Evolutionary conservation across 2,888 invertebrate genomes (phyloP).

Genomic region (Drosophila antonietae): DNA sequence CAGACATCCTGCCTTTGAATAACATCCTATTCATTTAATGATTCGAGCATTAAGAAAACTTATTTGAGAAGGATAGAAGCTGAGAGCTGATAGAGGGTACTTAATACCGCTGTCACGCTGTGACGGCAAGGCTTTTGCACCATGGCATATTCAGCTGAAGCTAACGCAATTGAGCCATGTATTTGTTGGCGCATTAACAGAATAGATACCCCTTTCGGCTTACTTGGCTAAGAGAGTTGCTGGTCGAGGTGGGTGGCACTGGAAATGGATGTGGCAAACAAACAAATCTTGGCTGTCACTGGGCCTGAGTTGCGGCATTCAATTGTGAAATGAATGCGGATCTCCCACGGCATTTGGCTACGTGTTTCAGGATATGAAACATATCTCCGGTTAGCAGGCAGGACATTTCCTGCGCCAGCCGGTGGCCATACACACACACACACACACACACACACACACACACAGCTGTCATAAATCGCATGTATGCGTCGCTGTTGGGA

Average conservation of each 20-base stretch:
- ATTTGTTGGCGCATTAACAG: slow-evolving; percentile 38
- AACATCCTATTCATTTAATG: background rate
- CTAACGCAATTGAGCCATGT: slow-evolving; percentile 33
- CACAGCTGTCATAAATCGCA: slow-evolving; percentile 71
- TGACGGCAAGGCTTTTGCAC: slow-evolving; percentile 27
- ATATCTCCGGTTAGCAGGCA: slow-evolving; percentile 84
- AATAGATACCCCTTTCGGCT: slow-evolving; percentile 51
- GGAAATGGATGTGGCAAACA: slow-evolving; percentile 25
- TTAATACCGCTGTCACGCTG: slow-evolving; percentile 50
- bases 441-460: slow-evolving; percentile 26
- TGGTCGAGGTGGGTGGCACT: slow-evolving; percentile 7
- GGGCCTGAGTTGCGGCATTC: slow-evolving; percentile 57
- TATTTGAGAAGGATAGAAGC: background rate
- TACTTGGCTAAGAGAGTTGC: slow-evolving; percentile 7
- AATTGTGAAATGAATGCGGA: slow-evolving; percentile 61
- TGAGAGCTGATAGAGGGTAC: background rate
- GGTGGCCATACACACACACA: slow-evolving; percentile 9
- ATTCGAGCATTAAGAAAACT: background rate
- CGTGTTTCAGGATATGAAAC: slow-evolving; percentile 82
- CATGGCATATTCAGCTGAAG: slow-evolving; percentile 50
- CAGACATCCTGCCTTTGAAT: background rate
- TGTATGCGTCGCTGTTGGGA: slow-evolving; percentile 57
- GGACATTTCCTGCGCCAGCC: slow-evolving; percentile 81
- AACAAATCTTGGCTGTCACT: slow-evolving; percentile 76
- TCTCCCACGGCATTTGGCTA: slow-evolving; percentile 45